These are phyloP conservation scores for Caenorhabditis drosophilae DNA, from an alignment of 2,888 invertebrate genomes.

Conservation along the genomic window DNA sequence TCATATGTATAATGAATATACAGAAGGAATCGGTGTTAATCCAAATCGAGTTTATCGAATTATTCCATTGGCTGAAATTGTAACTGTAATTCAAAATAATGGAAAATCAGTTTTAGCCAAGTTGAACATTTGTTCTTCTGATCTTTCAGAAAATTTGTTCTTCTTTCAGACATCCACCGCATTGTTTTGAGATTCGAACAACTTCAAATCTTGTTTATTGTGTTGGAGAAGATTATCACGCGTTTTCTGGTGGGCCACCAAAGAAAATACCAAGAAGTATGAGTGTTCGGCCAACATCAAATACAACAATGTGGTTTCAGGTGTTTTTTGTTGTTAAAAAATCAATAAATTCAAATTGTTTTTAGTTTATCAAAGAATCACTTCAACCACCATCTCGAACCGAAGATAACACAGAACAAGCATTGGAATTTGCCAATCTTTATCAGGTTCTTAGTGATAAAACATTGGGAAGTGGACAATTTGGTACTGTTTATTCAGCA, in stretches of 20 bases:
- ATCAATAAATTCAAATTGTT: neutral
- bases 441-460: constrained; percentile 81
- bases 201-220: constrained; percentile 61
- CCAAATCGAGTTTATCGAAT: constrained; percentile 54
- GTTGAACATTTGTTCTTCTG: too few species aligned
- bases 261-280: constrained; percentile 50
- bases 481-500: constrained; percentile 97
- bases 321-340: constrained; percentile 22
- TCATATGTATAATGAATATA: constrained; percentile 65
- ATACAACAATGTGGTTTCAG: constrained; percentile 60
- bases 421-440: constrained; percentile 65
- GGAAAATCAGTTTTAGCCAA: constrained; percentile 59
- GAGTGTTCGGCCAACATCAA: constrained; percentile 47
- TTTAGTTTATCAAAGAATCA: constrained; percentile 46
- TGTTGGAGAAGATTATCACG: constrained; percentile 67
- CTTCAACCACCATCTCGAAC: constrained; percentile 59
- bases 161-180: constrained; percentile 60
- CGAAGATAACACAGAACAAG: constrained; percentile 62
- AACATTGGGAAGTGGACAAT: constrained; percentile 95
- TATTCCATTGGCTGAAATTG: constrained; percentile 63
- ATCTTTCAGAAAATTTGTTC: too few species aligned
- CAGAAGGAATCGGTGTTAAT: constrained; percentile 51
- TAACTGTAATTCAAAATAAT: constrained; percentile 61
- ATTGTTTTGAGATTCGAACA: constrained; percentile 68
- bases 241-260: constrained; percentile 48